Evolutionary conservation across 2,797 vertebrate species (phyloP).

Genomic region (Rhinophrynus dorsalis): DNA sequence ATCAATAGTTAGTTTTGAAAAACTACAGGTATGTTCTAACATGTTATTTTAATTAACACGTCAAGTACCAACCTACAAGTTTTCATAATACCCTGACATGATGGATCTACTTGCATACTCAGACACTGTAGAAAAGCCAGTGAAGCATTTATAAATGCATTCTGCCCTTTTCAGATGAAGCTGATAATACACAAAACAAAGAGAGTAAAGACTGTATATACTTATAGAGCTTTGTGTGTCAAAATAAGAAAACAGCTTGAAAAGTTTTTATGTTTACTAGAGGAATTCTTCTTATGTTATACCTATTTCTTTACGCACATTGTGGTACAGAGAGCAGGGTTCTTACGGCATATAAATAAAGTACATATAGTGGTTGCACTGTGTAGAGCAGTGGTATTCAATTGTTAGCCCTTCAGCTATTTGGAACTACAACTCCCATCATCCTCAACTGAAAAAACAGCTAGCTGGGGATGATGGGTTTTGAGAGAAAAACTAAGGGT

Average conservation of each 20-base stretch:
- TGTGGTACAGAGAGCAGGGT: too few relatives aligned
- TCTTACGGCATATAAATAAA: too few relatives aligned
- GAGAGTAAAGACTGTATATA: not conserved
- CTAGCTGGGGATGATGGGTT: too few relatives aligned
- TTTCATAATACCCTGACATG: conserved; percentile 21
- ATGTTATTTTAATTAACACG: conserved; percentile 43
- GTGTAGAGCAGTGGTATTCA: too few relatives aligned
- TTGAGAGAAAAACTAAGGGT: too few relatives aligned
- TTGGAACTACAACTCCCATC: too few relatives aligned
- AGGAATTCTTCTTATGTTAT: not conserved
- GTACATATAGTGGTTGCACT: too few relatives aligned
- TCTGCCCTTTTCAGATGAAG: conserved; percentile 6
- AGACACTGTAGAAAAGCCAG: conserved; percentile 13
- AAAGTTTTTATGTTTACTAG: not conserved
- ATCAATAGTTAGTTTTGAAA: conserved; percentile 22
- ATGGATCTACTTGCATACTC: conserved; percentile 17
- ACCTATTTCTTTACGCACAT: too few relatives aligned
- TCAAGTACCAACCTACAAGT: conserved; percentile 29
- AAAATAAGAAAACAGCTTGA: not conserved
- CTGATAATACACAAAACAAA: conserved; percentile 6
- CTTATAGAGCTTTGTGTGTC: not conserved
- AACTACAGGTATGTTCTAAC: conserved; percentile 43
- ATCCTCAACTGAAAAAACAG: too few relatives aligned
- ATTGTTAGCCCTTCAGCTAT: too few relatives aligned
- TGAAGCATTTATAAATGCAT: conserved; percentile 9